Evolutionary conservation across 2,888 invertebrate species (phyloP).

Genomic region (Lasioglossum oenotherae): DNA sequence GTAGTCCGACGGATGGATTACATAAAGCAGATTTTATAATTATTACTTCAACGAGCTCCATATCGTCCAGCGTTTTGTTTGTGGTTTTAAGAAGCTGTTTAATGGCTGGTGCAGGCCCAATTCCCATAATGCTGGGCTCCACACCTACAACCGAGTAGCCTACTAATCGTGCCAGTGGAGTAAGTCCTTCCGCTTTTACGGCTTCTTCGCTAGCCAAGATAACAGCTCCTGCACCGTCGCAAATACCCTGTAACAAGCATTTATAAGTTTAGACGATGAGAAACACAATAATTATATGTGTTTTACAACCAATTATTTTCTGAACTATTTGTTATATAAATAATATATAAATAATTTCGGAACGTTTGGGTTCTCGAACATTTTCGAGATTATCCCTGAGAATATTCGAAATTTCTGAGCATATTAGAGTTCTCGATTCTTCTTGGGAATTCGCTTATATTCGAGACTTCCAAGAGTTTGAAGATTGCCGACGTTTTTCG

Average conservation of each 20-base stretch:
- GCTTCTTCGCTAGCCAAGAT: slow-evolving; percentile 96
- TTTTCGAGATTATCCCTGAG: too few relatives aligned
- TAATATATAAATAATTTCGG: not conserved
- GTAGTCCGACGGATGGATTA: not conserved
- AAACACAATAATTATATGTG: not conserved
- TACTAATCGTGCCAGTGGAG: slow-evolving; percentile 95
- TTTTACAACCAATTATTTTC: not conserved
- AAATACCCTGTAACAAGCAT: slow-evolving; percentile 90
- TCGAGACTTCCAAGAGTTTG: too few relatives aligned
- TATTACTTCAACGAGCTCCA: slow-evolving; percentile 96
- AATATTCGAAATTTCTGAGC: too few relatives aligned
- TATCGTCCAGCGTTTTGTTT: slow-evolving; percentile 92
- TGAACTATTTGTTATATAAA: not conserved
- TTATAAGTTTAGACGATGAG: not conserved
- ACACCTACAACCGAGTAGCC: slow-evolving; percentile 97
- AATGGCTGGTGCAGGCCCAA: slow-evolving; percentile 98
- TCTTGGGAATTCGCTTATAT: too few relatives aligned
- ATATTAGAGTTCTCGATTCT: too few relatives aligned
- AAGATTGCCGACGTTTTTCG: not conserved
- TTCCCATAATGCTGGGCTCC: slow-evolving; percentile 99
- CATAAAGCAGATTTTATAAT: not conserved
- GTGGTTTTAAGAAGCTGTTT: slow-evolving; percentile 92
- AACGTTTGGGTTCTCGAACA: not conserved
- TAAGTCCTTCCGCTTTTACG: slow-evolving; percentile 91
- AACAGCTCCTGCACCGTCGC: slow-evolving; percentile 98